Conservation (phyloP, 2,113 vertebrate species). For the Laticauda colubrina region DNA sequence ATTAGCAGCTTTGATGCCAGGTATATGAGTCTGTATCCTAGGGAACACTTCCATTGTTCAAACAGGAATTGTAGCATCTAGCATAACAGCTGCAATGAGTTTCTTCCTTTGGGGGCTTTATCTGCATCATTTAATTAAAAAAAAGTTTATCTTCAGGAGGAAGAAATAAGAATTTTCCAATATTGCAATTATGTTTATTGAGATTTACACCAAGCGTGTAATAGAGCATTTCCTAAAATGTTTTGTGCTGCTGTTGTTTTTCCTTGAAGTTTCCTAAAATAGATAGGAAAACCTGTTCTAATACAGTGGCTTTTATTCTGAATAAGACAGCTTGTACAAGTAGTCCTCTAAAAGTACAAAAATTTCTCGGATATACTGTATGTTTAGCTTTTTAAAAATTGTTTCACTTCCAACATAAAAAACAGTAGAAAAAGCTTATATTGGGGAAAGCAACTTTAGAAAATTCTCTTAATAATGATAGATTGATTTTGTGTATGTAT, state of each 20-base stretch:
- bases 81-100: conserved; percentile 43
- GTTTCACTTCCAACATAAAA: conserved; percentile 15
- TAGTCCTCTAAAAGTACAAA: neutral
- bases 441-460: conserved; percentile 31
- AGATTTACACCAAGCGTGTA: conserved; percentile 32
- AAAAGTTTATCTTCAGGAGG: conserved; percentile 44
- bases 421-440: conserved; percentile 5
- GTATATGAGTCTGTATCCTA: conserved; percentile 39
- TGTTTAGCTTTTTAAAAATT: neutral
- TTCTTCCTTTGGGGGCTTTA: conserved; percentile 38
- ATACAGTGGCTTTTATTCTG: conserved; percentile 24
- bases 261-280: conserved; percentile 42
- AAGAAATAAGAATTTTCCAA: conserved; percentile 33
- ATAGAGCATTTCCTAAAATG: neutral
- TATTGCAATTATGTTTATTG: conserved; percentile 45
- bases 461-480: neutral
- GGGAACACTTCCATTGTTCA: conserved; percentile 57
- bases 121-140: conserved; percentile 43
- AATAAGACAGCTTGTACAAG: neutral
- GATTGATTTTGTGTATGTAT: conserved; percentile 14
- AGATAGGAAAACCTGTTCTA: conserved; percentile 27
- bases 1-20: conserved; percentile 50
- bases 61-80: conserved; percentile 43
- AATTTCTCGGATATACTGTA: neutral
- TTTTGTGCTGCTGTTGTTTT: conserved; percentile 29